Conservation (phyloP, 2,797 vertebrate species). For the Rhinoraja longicauda region DNA sequence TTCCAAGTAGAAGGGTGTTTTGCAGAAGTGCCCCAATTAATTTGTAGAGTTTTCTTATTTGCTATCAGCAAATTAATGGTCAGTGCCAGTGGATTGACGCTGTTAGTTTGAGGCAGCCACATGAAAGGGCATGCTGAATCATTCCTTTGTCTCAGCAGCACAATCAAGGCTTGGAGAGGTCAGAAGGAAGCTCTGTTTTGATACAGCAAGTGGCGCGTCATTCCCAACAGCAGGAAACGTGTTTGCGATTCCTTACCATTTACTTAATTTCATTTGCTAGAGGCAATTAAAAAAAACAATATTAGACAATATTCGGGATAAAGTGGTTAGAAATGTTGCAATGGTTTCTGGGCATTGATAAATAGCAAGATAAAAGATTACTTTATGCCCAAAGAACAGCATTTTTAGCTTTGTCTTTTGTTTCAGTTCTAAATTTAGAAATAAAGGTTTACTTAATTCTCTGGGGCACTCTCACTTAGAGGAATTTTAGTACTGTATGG, state of each 20-base stretch:
- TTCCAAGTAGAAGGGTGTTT: constrained; percentile 4
- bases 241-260: constrained; percentile 42
- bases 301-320: constrained; percentile 18
- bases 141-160: constrained; percentile 67
- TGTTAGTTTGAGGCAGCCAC: constrained; percentile 61
- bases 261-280: constrained; percentile 38
- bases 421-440: constrained; percentile 11
- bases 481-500: constrained; percentile 15
- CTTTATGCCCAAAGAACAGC: neutral
- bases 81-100: constrained; percentile 47
- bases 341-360: neutral
- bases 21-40: constrained; percentile 54
- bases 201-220: constrained; percentile 62
- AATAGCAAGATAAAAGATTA: neutral
- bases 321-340: constrained; percentile 10
- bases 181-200: constrained; percentile 71
- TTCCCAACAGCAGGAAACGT: constrained; percentile 40
- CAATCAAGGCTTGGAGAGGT: constrained; percentile 61
- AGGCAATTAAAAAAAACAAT: neutral
- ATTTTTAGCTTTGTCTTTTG: neutral
- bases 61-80: constrained; percentile 54
- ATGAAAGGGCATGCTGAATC: constrained; percentile 72
- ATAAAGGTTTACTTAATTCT: constrained; percentile 18
- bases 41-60: constrained; percentile 62
- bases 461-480: neutral